Evolutionary conservation across 1,140 invertebrate genomes (phyloP).

Genomic region (Araneus ventricosus): DNA sequence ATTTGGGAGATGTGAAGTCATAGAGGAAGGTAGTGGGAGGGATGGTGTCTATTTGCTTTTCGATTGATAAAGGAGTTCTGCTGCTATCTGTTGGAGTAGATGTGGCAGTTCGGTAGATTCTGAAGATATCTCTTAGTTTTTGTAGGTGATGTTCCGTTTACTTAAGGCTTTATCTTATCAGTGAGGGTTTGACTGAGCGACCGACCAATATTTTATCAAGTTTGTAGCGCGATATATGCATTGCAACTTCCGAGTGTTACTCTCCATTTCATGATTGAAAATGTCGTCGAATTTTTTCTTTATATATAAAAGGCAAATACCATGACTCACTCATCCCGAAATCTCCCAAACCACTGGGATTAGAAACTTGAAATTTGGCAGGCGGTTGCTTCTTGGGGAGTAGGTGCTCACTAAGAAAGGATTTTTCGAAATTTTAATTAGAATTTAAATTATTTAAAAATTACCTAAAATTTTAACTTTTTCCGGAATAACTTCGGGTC

Average conservation of each 20-base stretch:
- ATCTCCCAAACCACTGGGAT: too few species aligned
- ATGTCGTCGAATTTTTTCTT: background rate
- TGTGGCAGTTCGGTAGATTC: background rate
- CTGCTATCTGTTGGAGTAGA: background rate
- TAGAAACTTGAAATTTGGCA: too few species aligned
- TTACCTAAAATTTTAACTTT: too few species aligned
- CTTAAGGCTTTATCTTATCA: background rate
- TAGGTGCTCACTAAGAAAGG: too few species aligned
- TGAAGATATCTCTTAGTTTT: background rate
- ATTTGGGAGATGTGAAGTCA: background rate
- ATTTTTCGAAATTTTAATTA: too few species aligned
- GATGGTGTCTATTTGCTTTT: background rate
- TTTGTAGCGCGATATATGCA: background rate
- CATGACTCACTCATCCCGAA: too few species aligned
- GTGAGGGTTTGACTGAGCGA: background rate
- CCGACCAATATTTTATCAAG: background rate
- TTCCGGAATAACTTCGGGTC: too few species aligned
- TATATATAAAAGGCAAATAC: too few species aligned
- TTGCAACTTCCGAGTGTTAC: background rate
- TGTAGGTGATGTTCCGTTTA: background rate
- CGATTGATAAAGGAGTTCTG: background rate
- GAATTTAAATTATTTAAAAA: too few species aligned
- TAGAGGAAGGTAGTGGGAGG: background rate
- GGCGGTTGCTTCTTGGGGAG: too few species aligned
- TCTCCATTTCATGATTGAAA: background rate